Base-by-base conservation (phyloP, 2,888 invertebrate genomes). In the Dolichopus griseipennis region DNA sequence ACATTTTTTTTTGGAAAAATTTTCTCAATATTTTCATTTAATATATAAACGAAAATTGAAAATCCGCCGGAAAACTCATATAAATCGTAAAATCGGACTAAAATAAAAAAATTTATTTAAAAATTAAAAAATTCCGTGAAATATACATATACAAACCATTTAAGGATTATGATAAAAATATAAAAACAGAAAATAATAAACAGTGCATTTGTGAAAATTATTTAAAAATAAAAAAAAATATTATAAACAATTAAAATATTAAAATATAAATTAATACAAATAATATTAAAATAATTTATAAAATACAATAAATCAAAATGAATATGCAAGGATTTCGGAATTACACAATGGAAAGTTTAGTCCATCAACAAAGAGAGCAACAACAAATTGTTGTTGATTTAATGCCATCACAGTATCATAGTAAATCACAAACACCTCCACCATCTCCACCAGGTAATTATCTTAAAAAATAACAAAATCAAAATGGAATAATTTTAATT, bases 321-420 rank as follows among this genome's bases (percentile, higher is more conserved):
- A n/a, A n/a, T n/a, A 82, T 82, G 82, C 82, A 82, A 75, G 82
- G 82, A 77, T 82, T 80, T 73, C 74, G 82, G 71, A 78, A 79
- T 70, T 82, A 82, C 74, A 77, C 76, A 66, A 76, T 82, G 74
- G 82, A 82, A 70, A 76, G 70, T 70, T 67, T 69, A 27, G 66
- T 64, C 18, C 74, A 74, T 70, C 73, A 74, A 43, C 75, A 71
- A 74, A 72, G 70, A 43, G 74, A 75, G 70, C 83, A 79, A 66
- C 80, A 80, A 72, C 83, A 79, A 68, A 83, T 86, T 68, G 85
- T 87, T 10, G 83, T 87, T 71, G 87, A 87, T 73, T 79, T 87
- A 66, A 83, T 86, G 67, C 85, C 86, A 20, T 83, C 85, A 12
- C 85, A 85, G 74, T 85, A 85, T 75, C 27, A 27, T 5, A 81